Conservation (phyloP, 2,888 invertebrate species). For the Seira ritae region DNA sequence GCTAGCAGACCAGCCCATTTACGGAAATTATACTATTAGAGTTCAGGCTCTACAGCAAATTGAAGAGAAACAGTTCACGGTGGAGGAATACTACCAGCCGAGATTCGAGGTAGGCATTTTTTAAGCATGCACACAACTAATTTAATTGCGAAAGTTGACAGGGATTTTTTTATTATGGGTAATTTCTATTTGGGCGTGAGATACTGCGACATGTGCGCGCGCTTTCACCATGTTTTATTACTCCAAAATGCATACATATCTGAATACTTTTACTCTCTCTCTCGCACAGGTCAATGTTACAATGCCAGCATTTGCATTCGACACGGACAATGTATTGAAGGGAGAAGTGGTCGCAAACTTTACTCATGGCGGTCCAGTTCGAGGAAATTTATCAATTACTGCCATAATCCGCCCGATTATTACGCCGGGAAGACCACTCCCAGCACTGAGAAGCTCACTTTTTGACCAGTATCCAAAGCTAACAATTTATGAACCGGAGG, state of each 20-base stretch:
- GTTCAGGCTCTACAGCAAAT: slow-evolving; percentile 92
- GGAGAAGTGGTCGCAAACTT: slow-evolving; percentile 96
- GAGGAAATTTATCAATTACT: slow-evolving; percentile 90
- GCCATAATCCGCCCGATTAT: slow-evolving; percentile 84
- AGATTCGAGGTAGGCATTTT: slow-evolving; percentile 85
- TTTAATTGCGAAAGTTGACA: slow-evolving; percentile 40
- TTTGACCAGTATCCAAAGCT: slow-evolving; percentile 44
- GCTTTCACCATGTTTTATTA: background rate
- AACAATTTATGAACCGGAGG: slow-evolving; percentile 43
- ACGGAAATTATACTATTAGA: slow-evolving; percentile 93
- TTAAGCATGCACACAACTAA: slow-evolving; percentile 19
- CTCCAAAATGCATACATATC: background rate
- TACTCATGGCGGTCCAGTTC: slow-evolving; percentile 93
- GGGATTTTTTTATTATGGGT: background rate
- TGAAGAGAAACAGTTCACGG: slow-evolving; percentile 89
- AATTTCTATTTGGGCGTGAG: background rate
- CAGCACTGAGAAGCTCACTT: slow-evolving; percentile 31
- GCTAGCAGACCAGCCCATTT: slow-evolving; percentile 93
- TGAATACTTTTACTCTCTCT: slow-evolving; percentile 19
- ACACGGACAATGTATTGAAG: slow-evolving; percentile 87
- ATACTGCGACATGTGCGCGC: background rate
- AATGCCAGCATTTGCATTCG: slow-evolving; percentile 95
- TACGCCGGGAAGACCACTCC: slow-evolving; percentile 32
- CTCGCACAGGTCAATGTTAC: slow-evolving; percentile 86
- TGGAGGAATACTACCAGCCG: slow-evolving; percentile 97